phyloP scores from a whole-genome alignment of 2,888 invertebrate species.

The Linyphia triangularis region DNA sequence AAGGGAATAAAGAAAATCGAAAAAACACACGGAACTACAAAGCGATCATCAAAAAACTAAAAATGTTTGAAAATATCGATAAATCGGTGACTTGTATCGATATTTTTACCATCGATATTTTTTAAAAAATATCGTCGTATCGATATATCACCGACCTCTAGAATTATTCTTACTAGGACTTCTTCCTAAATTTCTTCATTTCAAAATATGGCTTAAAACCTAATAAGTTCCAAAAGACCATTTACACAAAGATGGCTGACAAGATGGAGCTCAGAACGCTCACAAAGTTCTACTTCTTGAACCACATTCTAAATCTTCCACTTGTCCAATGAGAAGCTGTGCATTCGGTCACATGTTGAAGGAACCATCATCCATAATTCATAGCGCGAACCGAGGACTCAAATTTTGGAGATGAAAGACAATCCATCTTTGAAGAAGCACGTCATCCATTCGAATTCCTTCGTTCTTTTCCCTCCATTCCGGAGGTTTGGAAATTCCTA shows the following conservation, averaged over 20 bases:
- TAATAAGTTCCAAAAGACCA: not conserved
- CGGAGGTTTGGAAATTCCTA: conserved; percentile 21
- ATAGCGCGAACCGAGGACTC: conserved; percentile 54
- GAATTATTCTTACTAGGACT: too few species aligned
- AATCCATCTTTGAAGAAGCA: conserved; percentile 57
- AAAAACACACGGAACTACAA: too few species aligned
- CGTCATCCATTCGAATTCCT: conserved; percentile 1
- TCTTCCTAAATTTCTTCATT: too few species aligned
- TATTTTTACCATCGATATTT: too few species aligned
- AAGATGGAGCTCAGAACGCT: not conserved
- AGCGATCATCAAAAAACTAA: too few species aligned
- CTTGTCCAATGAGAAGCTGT: conserved; percentile 45
- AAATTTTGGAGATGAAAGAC: conserved; percentile 65
- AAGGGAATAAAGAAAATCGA: too few species aligned
- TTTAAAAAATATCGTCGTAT: too few species aligned
- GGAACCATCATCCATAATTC: conserved; percentile 68
- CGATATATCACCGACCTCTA: too few species aligned
- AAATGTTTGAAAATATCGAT: too few species aligned
- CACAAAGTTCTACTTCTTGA: not conserved
- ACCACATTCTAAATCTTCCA: conserved; percentile 50
- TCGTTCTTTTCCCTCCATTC: not conserved
- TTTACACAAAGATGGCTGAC: not conserved
- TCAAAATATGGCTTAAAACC: too few species aligned
- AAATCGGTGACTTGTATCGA: too few species aligned
- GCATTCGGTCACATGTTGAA: conserved; percentile 67